Conservation (phyloP, 2,888 invertebrate genomes). For the Lysandra bellargus region DNA sequence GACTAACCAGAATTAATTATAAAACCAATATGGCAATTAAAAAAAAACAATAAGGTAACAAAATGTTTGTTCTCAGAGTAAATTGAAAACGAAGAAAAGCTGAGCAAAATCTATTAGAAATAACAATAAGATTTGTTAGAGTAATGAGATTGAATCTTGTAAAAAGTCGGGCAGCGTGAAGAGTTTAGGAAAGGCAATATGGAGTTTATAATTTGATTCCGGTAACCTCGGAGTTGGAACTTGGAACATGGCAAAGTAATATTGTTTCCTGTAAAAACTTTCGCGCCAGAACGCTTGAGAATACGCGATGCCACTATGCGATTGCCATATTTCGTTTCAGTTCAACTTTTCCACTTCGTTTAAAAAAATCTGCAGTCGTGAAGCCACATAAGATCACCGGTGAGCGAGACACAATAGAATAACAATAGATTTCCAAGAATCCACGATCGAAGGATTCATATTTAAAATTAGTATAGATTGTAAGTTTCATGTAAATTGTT, state of each 20-base stretch:
- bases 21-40: no score
- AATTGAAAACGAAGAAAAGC: slow-evolving; percentile 1
- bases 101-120: not conserved
- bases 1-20: not conserved
- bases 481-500: no score
- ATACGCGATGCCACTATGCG: slow-evolving; percentile 17
- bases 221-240: slow-evolving; percentile 6
- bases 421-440: no score
- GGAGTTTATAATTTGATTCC: slow-evolving; percentile 27
- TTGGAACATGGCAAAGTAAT: slow-evolving; percentile 13
- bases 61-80: not conserved
- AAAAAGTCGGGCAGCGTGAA: slow-evolving; percentile 1
- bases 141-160: slow-evolving; percentile 11
- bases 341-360: not conserved
- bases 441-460: no score
- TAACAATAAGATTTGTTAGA: not conserved
- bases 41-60: not conserved
- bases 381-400: no score
- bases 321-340: slow-evolving; percentile 11
- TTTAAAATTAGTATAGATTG: no score
- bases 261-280: slow-evolving; percentile 27
- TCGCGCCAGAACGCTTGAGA: slow-evolving; percentile 2
- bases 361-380: no score
- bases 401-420: no score
- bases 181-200: slow-evolving; percentile 19